Evolutionary conservation across 2,113 vertebrate species (phyloP).

Genomic region (Nothobranchius kuhntae): DNA sequence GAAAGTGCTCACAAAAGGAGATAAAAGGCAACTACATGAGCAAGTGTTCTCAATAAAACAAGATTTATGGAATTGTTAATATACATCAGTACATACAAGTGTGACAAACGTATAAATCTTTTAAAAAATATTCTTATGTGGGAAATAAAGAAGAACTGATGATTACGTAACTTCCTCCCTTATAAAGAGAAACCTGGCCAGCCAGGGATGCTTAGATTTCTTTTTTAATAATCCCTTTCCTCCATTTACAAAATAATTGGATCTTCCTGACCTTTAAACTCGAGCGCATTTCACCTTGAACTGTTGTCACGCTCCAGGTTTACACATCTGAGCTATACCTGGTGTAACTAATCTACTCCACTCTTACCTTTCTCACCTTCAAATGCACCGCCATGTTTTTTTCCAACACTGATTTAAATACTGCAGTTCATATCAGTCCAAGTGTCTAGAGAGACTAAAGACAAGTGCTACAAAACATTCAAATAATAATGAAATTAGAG

Average conservation of each 20-base stretch:
- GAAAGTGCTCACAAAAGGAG: not conserved
- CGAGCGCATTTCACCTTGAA: conserved; percentile 25
- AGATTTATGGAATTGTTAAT: conserved; percentile 73
- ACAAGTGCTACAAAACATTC: conserved; percentile 35
- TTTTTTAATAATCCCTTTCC: conserved; percentile 26
- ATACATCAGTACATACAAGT: conserved; percentile 56
- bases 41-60: conserved; percentile 51
- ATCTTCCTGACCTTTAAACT: conserved; percentile 18
- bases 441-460: conserved; percentile 13
- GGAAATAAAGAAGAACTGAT: conserved; percentile 40
- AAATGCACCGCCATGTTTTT: rapidly evolving
- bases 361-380: not conserved
- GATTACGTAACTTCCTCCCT: conserved; percentile 30
- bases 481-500: conserved; percentile 17
- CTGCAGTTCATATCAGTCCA: conserved; percentile 22
- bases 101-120: conserved; percentile 61
- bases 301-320: conserved; percentile 20
- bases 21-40: not conserved
- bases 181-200: conserved; percentile 73
- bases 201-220: conserved; percentile 70
- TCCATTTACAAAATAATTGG: conserved; percentile 9
- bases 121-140: conserved; percentile 64
- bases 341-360: conserved; percentile 1
- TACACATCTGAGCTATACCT: conserved; percentile 28
- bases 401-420: conserved; percentile 57